Evolutionary conservation across 2,888 invertebrate genomes (phyloP).

Genomic region (Tiliacea aurago): DNA sequence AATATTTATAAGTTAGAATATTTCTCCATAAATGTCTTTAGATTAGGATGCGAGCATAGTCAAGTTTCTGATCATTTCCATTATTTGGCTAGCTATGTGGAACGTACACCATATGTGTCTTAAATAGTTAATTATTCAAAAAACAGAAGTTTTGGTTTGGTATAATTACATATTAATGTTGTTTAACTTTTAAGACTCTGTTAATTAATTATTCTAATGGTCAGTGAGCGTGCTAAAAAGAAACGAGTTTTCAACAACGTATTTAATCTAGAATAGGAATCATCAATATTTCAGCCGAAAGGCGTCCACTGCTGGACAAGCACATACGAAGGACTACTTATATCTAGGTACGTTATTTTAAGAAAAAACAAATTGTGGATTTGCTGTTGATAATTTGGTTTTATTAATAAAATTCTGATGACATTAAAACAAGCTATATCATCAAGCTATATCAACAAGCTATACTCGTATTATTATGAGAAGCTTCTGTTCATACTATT

Average conservation of each 20-base stretch:
- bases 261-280: neutral
- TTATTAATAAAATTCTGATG: neutral
- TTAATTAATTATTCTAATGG: slow-evolving; percentile 24
- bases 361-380: neutral
- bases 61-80: slow-evolving; percentile 41
- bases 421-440: neutral
- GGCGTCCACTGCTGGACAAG: no score
- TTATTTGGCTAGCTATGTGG: slow-evolving; percentile 21
- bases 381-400: no score
- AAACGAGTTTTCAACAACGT: slow-evolving; percentile 2
- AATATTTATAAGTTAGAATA: slow-evolving; percentile 36
- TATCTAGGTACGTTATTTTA: neutral
- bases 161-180: no score
- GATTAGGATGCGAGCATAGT: slow-evolving; percentile 39
- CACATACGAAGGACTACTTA: no score
- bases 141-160: slow-evolving; percentile 4
- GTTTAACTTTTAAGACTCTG: neutral
- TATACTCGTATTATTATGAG: no score
- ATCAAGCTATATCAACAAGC: no score
- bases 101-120: slow-evolving; percentile 17
- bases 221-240: slow-evolving; percentile 4
- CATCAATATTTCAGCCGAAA: neutral
- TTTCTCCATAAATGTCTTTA: slow-evolving; percentile 17
- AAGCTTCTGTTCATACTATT: neutral
- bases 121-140: slow-evolving; percentile 3